Evolutionary conservation across 1,140 invertebrate genomes (phyloP).

Genomic region (Cherax destructor): DNA sequence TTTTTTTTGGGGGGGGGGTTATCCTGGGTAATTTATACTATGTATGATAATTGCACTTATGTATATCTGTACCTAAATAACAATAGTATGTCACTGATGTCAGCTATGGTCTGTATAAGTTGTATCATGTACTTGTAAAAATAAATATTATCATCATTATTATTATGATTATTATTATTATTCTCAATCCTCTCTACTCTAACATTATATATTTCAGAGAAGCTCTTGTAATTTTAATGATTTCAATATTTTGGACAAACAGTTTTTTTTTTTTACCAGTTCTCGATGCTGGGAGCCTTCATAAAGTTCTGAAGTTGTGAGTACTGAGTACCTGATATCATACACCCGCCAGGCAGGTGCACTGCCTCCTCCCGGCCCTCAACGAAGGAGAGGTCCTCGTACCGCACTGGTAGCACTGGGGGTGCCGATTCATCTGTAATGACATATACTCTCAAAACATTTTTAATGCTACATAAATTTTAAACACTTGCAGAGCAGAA

Average conservation of each 20-base stretch:
- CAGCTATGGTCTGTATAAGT: too few relatives aligned
- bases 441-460: too few relatives aligned
- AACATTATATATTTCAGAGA: background rate
- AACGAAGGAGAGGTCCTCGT: slow-evolving; percentile 36
- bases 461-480: too few relatives aligned
- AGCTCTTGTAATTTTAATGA: background rate
- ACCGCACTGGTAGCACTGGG: slow-evolving; percentile 24
- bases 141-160: too few relatives aligned
- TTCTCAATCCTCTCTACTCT: background rate
- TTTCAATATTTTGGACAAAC: background rate
- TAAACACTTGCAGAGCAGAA: too few relatives aligned
- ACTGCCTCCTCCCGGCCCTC: slow-evolving; percentile 42
- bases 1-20: too few relatives aligned
- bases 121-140: too few relatives aligned
- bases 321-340: slow-evolving; percentile 36
- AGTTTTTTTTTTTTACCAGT: slow-evolving; percentile 20
- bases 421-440: slow-evolving; percentile 20
- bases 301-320: slow-evolving; percentile 48
- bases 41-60: too few relatives aligned
- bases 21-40: too few relatives aligned
- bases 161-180: too few relatives aligned
- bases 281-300: slow-evolving; percentile 54
- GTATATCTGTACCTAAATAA: too few relatives aligned
- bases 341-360: slow-evolving; percentile 57
- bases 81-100: too few relatives aligned